phyloP scores from a whole-genome alignment of 2,113 vertebrate genomes.

The Salvelinus alpinus region DNA sequence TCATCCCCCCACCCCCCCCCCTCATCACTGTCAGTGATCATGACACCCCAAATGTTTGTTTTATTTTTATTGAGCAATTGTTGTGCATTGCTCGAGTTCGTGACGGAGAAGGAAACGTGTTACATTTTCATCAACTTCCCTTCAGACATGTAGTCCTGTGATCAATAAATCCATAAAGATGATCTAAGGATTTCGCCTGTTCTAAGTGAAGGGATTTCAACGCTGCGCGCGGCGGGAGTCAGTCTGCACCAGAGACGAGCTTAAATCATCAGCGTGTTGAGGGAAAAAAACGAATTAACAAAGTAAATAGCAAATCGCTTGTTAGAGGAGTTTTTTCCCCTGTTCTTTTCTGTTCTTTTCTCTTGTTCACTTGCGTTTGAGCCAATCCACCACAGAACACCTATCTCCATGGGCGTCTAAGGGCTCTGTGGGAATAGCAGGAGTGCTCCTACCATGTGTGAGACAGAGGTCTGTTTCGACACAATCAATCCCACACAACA shows the following conservation, averaged over 20 bases:
- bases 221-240: slow-evolving; percentile 65
- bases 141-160: slow-evolving; percentile 53
- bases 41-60: slow-evolving; percentile 45
- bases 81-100: slow-evolving; percentile 20
- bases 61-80: slow-evolving; percentile 33
- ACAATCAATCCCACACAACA: slow-evolving; percentile 69
- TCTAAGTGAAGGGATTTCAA: slow-evolving; percentile 45
- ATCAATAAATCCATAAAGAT: slow-evolving; percentile 52
- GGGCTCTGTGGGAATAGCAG: slow-evolving; percentile 64
- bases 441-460: slow-evolving; percentile 59
- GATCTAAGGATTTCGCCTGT: slow-evolving; percentile 27
- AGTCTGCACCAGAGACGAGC: slow-evolving; percentile 57
- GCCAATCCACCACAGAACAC: slow-evolving; percentile 8
- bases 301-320: slow-evolving; percentile 46
- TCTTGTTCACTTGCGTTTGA: slow-evolving; percentile 42
- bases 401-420: slow-evolving; percentile 61
- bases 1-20: slow-evolving; percentile 34
- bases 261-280: slow-evolving; percentile 63
- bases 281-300: slow-evolving; percentile 62
- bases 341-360: slow-evolving; percentile 52
- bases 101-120: not conserved
- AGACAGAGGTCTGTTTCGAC: slow-evolving; percentile 75
- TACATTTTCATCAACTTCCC: slow-evolving; percentile 19
- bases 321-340: slow-evolving; percentile 37
- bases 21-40: slow-evolving; percentile 59